These are phyloP conservation scores for Andrena chrysosceles DNA, from an alignment of 2,888 invertebrate genomes.

Conservation along the genomic window DNA sequence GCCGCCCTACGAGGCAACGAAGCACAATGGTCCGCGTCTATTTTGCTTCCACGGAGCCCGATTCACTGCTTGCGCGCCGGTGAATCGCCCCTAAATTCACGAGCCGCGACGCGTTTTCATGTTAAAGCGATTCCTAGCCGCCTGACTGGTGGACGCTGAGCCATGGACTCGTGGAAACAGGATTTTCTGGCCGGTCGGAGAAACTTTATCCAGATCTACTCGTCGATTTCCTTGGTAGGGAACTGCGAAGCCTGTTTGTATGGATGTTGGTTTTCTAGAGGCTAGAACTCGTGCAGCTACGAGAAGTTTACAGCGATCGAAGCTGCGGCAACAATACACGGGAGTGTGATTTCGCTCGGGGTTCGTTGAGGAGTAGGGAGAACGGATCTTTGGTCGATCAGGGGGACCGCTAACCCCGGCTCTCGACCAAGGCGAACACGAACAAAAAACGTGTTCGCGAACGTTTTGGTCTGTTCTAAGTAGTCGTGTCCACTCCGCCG, in stretches of 20 bases:
- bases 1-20: neutral
- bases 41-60: constrained; percentile 4
- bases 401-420: neutral
- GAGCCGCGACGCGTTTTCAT: constrained; percentile 1
- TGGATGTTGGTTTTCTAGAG: neutral
- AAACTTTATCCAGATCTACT: constrained; percentile 59
- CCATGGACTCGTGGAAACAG: constrained; percentile 57
- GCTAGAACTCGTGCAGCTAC: neutral
- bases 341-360: constrained; percentile 4
- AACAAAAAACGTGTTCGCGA: too few relatives aligned
- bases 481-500: too few relatives aligned
- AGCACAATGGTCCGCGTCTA: constrained; percentile 1
- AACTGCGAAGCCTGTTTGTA: neutral
- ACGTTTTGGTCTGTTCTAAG: too few relatives aligned
- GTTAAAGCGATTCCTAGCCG: constrained; percentile 13
- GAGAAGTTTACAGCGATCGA: neutral
- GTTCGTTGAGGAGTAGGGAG: neutral
- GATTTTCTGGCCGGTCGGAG: constrained; percentile 53
- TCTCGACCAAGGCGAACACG: too few relatives aligned
- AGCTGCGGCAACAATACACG: neutral
- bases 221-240: constrained; percentile 34
- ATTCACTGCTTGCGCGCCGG: neutral
- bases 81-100: constrained; percentile 1
- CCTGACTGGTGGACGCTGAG: constrained; percentile 47
- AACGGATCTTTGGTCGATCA: constrained; percentile 9